Evolutionary conservation across 92 coral and sea anemone genomes (phyloP), one percentile per base, ranked within the genome.

Genomic region (Heliopora coerulea): DNA sequence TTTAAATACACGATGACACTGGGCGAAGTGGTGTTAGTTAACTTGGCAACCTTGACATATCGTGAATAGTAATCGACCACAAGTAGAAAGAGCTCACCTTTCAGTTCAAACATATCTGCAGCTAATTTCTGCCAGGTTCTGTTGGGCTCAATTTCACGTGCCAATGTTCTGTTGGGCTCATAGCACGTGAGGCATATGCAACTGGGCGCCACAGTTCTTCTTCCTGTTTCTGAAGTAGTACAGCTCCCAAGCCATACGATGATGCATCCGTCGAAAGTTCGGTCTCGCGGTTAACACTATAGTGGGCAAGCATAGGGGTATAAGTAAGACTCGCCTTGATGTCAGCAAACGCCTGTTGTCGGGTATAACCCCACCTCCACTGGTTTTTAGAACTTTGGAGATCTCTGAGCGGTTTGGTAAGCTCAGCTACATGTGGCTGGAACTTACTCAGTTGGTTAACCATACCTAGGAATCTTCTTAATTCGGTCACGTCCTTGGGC

Each of bases 41-140:
- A 72, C 28, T 66, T 75, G 0, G 67, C 44, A 11, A 73, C 39
- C 39, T 59, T 74, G 8, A 73, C 67, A 61, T 57, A 49, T 24
- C 80, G 25, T 1, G 67, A 79, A 41, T 72, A 69, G 66, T 60
- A 72, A 25, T 80, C 65, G 11, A 81, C 64, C 11, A 8, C 61
- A 17, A 69, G 67, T 7, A 78, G 48, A 41, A 56, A 78, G 64
- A 26, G 37, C 33, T 82, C 21, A 12, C 76, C 78, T 37, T 72
- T 77, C 49, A 67, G 73, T 54, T 81, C 60, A 49, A 82, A 86
- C 29, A 79, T 32, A 33, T 86, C 83, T 32, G 75, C 42, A 21
- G 73, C 89, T 26, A 81, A 72, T 61, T 78, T 82, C 49, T 82
- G 85, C 86, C 89, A 82, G 5, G 86, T 81, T 50, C 69, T 48